Evolutionary conservation across 2,888 invertebrate genomes (phyloP), one percentile per base, ranked within the genome.

Genomic region (Furcula furcula): DNA sequence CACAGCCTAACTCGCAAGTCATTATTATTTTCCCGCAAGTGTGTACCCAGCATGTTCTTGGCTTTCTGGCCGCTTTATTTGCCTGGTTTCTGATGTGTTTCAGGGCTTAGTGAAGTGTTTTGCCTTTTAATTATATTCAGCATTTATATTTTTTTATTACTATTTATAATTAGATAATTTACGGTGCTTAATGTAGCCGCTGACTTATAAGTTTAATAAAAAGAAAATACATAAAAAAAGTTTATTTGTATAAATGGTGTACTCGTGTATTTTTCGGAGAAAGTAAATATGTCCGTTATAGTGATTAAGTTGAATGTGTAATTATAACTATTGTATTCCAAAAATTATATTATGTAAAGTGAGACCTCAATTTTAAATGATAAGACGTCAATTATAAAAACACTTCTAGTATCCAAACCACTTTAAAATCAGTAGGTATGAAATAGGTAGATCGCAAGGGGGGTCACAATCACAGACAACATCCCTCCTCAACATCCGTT

Each of bases 21-120:
- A 16, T 34, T 41, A 40, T 41, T 7, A 30, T 44, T 36, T 38
- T 40, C 34, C 42, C 31, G 36, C 36, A 39, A 40, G 34, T 54
- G 47, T 58, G 45, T 44, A 41, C 45, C 31, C n/a, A n/a, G 47
- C 51, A 46, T 51, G 41, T 37, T 42, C 55, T 56, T 67, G 54
- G 77, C 79, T 80, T 76, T 56, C 60, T 66, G 57, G 67, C 67
- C 59, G 65, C 63, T 74, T 74, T 57, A 46, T 76, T 61, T 72
- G 65, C 71, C 66, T 65, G 57, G 59, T 71, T 56, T 70, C 66
- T 9, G 10, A 52, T 57, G 57, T 63, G 55, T 61, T 55, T 46
- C 53, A 61, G 54, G 41, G 55, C 65, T 65, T 57, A 63, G 69
- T 55, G 67, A 65, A 71, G 62, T 75, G 73, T 77, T 77, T 72